Conservation (phyloP, 1,140 invertebrate genomes). For the Zaprionus tsacasi region DNA sequence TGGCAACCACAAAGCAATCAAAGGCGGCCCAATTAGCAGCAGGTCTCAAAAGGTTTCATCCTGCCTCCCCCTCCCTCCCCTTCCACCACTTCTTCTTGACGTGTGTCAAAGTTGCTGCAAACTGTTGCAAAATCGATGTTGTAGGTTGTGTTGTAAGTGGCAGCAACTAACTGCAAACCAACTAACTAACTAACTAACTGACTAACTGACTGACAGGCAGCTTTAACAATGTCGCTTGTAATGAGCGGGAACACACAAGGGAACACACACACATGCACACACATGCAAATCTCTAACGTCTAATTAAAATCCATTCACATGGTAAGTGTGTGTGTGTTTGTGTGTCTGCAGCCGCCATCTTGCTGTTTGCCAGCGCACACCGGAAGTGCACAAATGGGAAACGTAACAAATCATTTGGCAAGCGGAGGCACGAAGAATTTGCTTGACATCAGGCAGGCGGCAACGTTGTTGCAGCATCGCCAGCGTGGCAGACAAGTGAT, state of each 20-base stretch:
- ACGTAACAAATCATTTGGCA: constrained; percentile 63
- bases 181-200: constrained; percentile 14
- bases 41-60: constrained; percentile 29
- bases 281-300: constrained; percentile 57
- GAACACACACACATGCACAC: constrained; percentile 6
- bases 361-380: constrained; percentile 18
- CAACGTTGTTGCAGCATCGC: constrained; percentile 16
- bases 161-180: constrained; percentile 10
- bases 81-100: background rate
- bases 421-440: constrained; percentile 16
- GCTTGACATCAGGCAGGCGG: constrained; percentile 3
- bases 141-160: constrained; percentile 6
- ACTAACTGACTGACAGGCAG: constrained; percentile 40
- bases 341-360: too few species aligned
- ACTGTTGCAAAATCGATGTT: constrained; percentile 40
- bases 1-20: constrained; percentile 27
- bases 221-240: constrained; percentile 47
- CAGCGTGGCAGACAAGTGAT: constrained; percentile 10
- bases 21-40: constrained; percentile 49
- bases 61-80: background rate
- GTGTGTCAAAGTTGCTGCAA: constrained; percentile 27
- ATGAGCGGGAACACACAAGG: constrained; percentile 30
- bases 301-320: constrained; percentile 59
- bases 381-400: constrained; percentile 47
- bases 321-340: background rate